Conservation (phyloP, 2,888 invertebrate genomes). For the Atethmia centrago region DNA sequence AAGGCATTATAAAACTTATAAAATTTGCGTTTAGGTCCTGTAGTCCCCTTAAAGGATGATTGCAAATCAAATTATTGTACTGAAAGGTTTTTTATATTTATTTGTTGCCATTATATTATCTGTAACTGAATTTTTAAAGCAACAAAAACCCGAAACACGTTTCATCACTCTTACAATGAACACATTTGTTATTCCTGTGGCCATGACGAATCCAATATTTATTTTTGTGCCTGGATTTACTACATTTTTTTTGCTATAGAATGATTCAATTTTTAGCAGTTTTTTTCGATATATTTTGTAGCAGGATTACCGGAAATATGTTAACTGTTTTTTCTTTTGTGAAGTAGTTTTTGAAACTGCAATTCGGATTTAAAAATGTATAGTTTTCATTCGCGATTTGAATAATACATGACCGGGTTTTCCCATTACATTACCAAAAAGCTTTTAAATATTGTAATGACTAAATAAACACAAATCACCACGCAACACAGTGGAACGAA, state of each 20-base stretch:
- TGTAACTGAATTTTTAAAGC: slow-evolving; percentile 35
- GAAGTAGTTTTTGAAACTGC: not conserved
- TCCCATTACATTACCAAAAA: not conserved
- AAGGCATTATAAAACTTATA: too few relatives aligned
- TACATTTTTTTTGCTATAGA: slow-evolving; percentile 28
- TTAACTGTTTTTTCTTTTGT: not conserved
- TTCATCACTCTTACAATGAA: slow-evolving; percentile 30
- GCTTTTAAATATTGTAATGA: slow-evolving; percentile 3
- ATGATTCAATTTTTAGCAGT: slow-evolving; percentile 48
- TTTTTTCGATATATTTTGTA: slow-evolving; percentile 27
- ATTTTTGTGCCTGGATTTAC: slow-evolving; percentile 46
- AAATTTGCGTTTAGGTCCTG: too few relatives aligned
- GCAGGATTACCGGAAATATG: slow-evolving; percentile 40
- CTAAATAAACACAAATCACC: not conserved
- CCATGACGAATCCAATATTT: slow-evolving; percentile 46
- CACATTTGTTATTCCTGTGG: slow-evolving; percentile 52
- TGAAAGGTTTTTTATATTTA: slow-evolving; percentile 22
- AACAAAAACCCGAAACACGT: slow-evolving; percentile 35
- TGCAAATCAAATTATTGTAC: not conserved
- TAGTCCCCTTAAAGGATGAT: too few relatives aligned
- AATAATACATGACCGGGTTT: not conserved
- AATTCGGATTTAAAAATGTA: slow-evolving; percentile 9
- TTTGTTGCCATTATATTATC: slow-evolving; percentile 24
- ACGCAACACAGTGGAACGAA: too few relatives aligned
- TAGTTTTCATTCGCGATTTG: slow-evolving; percentile 9